Evolutionary conservation across 2,113 vertebrate species (phyloP).

Genomic region (Sminthopsis crassicaudata): DNA sequence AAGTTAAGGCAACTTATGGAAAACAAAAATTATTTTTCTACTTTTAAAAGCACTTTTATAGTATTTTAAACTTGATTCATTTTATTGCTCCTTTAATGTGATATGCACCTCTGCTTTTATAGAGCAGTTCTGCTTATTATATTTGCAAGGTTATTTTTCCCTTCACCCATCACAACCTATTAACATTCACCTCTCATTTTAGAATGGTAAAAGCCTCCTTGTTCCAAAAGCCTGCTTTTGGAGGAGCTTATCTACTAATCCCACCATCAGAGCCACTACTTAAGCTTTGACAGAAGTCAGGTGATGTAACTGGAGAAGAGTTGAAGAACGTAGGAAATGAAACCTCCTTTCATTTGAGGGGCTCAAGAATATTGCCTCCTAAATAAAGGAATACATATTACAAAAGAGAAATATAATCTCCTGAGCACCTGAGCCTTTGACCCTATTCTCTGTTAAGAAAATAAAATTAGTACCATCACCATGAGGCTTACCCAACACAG

Average conservation of each 20-base stretch:
- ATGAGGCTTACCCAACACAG: constrained; percentile 26
- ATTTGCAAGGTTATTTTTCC: constrained; percentile 20
- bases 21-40: no score
- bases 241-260: constrained; percentile 18
- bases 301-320: not conserved
- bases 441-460: constrained; percentile 69
- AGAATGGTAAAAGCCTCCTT: not conserved
- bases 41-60: not conserved
- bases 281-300: constrained; percentile 65
- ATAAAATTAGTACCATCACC: constrained; percentile 38
- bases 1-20: not conserved
- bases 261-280: constrained; percentile 13
- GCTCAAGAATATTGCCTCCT: constrained; percentile 53
- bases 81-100: constrained; percentile 10
- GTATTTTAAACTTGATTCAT: not conserved
- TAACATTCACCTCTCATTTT: constrained; percentile 7
- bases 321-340: constrained; percentile 43
- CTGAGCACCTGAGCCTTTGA: constrained; percentile 11
- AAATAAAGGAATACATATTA: constrained; percentile 45
- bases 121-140: constrained; percentile 17
- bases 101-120: not conserved
- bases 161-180: constrained; percentile 28
- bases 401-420: constrained; percentile 11
- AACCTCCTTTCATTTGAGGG: constrained; percentile 51
- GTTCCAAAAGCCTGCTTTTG: constrained; percentile 17